A percentile compares a stretch with the other conserved stretches of the same genome.
These are phyloP conservation scores for Podilymbus podiceps DNA, from an alignment of 2,113 vertebrate species.

Conservation along the genomic window DNA sequence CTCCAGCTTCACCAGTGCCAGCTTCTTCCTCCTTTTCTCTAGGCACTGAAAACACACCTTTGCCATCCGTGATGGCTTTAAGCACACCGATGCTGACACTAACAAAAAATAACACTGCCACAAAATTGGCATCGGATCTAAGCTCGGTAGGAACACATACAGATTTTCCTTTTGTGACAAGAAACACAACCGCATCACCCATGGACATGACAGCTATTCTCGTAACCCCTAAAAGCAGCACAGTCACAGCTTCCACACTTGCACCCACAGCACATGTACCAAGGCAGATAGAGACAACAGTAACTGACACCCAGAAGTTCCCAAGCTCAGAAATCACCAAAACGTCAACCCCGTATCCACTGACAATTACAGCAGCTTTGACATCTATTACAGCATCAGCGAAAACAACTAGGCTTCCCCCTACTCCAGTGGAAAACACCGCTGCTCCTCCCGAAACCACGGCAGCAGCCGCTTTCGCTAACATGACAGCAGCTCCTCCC, in stretches of 20 bases:
- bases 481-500: slow-evolving; percentile 77
- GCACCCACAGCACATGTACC: slow-evolving; percentile 65
- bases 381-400: slow-evolving; percentile 77
- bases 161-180: slow-evolving; percentile 67
- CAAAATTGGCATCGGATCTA: slow-evolving; percentile 42
- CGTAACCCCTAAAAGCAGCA: slow-evolving; percentile 51
- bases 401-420: slow-evolving; percentile 73
- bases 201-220: slow-evolving; percentile 46
- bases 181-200: slow-evolving; percentile 61
- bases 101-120: slow-evolving; percentile 67
- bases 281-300: slow-evolving; percentile 72
- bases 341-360: slow-evolving; percentile 65
- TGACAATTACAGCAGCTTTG: slow-evolving; percentile 77
- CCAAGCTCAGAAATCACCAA: slow-evolving; percentile 62
- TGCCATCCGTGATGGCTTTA: slow-evolving; percentile 67
- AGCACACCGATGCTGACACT: slow-evolving; percentile 55
- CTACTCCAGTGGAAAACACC: slow-evolving; percentile 61
- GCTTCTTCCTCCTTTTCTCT: slow-evolving; percentile 76
- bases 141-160: slow-evolving; percentile 62
- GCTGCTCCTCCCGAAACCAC: slow-evolving; percentile 54
- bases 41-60: slow-evolving; percentile 73
- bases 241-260: slow-evolving; percentile 19
- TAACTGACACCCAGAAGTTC: slow-evolving; percentile 47
- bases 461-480: slow-evolving; percentile 60
- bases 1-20: slow-evolving; percentile 64